phyloP scores from a whole-genome alignment of 2,113 vertebrate genomes.

The Spilogale gracilis region DNA sequence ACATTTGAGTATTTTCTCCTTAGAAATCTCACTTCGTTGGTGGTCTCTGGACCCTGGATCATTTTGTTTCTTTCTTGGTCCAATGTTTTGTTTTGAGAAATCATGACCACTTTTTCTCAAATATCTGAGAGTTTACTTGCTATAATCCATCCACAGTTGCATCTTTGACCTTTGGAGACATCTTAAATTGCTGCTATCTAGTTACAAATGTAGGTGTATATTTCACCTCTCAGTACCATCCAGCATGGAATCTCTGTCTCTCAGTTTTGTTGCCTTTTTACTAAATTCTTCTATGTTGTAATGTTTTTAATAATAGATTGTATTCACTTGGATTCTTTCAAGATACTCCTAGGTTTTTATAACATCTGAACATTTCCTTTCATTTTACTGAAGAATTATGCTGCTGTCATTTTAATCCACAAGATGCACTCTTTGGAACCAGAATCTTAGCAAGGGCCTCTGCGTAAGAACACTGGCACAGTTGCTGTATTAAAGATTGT shows the following conservation, averaged over 20 bases:
- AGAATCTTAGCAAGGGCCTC: not conserved
- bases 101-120: not conserved
- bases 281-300: not conserved
- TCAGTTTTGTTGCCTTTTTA: not conserved
- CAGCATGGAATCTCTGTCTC: not conserved
- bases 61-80: constrained; percentile 32
- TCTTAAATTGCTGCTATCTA: not conserved
- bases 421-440: not conserved
- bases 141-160: not conserved
- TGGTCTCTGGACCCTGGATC: not conserved
- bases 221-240: not conserved
- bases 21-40: constrained; percentile 14
- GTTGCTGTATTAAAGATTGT: not conserved
- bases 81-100: not conserved
- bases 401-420: not conserved
- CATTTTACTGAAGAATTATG: not conserved
- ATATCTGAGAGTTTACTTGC: not conserved
- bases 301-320: not conserved
- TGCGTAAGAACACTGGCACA: not conserved
- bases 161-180: not conserved
- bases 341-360: not conserved
- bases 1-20: not conserved
- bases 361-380: not conserved
- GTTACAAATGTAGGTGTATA: not conserved
- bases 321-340: not conserved